A percentile compares a stretch with the other conserved stretches of the same genome.
Conservation (phyloP, 2,113 vertebrate species). For the Cranoglanis bouderius region DNA sequence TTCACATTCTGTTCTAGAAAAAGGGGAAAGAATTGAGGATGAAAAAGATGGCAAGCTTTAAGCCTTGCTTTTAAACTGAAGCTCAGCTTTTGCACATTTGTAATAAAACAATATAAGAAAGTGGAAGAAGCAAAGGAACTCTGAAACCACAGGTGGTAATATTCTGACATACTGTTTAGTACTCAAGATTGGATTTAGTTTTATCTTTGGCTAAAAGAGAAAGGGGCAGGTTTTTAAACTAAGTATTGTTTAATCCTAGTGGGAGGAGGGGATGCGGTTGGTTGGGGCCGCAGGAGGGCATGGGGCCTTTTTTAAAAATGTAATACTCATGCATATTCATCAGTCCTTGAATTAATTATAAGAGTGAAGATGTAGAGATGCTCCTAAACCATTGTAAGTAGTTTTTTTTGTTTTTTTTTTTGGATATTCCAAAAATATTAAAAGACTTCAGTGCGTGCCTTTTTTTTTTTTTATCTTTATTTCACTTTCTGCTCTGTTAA, state of each 20-base stretch:
- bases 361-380: not conserved
- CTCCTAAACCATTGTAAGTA: not conserved
- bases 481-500: not conserved
- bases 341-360: not conserved
- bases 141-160: not conserved
- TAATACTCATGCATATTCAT: conserved; percentile 18
- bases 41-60: not conserved
- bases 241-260: not conserved
- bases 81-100: not conserved
- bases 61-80: conserved; percentile 7
- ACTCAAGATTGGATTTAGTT: not conserved
- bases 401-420: not conserved
- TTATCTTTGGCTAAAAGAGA: not conserved
- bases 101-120: not conserved
- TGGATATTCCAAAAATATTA: not conserved
- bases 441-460: not conserved
- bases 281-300: not conserved
- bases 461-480: not conserved
- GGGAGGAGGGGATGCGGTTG: too few relatives aligned
- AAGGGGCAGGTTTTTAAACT: not conserved
- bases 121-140: not conserved
- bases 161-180: not conserved
- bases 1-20: conserved; percentile 9
- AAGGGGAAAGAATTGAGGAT: not conserved
- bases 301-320: not conserved